Base-by-base conservation (phyloP, 2,797 vertebrate species). In the Euthynnus affinis region DNA sequence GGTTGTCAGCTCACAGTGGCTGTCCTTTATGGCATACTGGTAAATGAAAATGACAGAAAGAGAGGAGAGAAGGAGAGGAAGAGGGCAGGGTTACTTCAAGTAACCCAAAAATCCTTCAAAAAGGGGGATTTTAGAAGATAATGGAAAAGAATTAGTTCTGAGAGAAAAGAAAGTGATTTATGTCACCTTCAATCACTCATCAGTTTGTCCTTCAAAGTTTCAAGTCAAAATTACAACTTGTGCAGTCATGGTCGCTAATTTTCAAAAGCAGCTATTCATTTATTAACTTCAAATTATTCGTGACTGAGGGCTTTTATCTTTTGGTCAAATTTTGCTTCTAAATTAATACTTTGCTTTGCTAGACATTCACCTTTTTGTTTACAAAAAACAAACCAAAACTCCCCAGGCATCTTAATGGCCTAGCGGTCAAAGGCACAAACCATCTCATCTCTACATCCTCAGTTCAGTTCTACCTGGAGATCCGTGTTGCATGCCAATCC, bases 1-100 rank as follows among this genome's bases (percentile, higher is more conserved):
- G 87, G 80, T 72, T 89, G 80, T 89, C 86, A 80, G 86, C 87
- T 86, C 72, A 62, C 82, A 84, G 79, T 44, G 60, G 75, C 75
- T 67, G 75, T 87, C 88, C 89, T 88, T 88, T 80, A 81, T 59
- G 53, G 75, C 63, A 44, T 64, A 77, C 74, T 73, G 79, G 46
- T 69, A 82, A 86, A 83, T 80, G 76, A 77, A 85, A 84, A 81
- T 15, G 66, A 66, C 55, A 70, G 58, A 56, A 68, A 29, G 49
- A 52, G n/a, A 32, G 48, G 32, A 23, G 34, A 40, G 17, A 42
- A 60, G 15, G 37, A 69, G 37, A 51, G 63, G 48, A 59, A 20
- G 34, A 69, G 44, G 66, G 64, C 27, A 29, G 12, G n/a, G 65
- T 73, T 69, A 69, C 63, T 62, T 67, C 22, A 53, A 70, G 61